Percentiles rank a stretch among this genome's conserved stretches.
phyloP scores from a whole-genome alignment of 2,888 invertebrate genomes.

The Melikaiella ostensackeni region DNA sequence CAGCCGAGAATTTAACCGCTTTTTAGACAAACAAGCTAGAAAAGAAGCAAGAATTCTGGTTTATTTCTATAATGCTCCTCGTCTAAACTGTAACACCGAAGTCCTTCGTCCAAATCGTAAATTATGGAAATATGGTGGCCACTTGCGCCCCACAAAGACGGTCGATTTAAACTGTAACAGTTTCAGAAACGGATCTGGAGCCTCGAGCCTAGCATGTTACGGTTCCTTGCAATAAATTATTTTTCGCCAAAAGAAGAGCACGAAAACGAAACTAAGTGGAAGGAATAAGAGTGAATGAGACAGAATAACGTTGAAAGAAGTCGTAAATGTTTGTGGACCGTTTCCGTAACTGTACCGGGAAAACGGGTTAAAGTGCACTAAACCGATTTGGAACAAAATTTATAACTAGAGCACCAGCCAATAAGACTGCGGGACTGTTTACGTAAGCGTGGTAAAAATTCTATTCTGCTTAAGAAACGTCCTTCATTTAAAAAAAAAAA shows the following conservation, averaged over 20 bases:
- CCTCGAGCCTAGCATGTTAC: constrained; percentile 60
- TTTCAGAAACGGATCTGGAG: constrained; percentile 62
- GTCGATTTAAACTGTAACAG: constrained; percentile 73
- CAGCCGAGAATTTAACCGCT: background rate
- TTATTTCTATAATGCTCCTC: constrained; percentile 46
- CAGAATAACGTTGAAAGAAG: constrained; percentile 44
- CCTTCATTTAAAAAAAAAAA: constrained; percentile 30
- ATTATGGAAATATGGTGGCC: constrained; percentile 57
- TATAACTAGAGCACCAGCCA: constrained; percentile 63
- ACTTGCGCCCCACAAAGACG: constrained; percentile 56
- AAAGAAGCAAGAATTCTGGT: constrained; percentile 28
- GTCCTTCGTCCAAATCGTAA: constrained; percentile 58
- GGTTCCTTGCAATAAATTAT: constrained; percentile 69
- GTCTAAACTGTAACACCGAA: constrained; percentile 63
- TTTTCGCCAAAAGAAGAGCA: constrained; percentile 56
- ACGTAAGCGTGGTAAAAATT: constrained; percentile 62
- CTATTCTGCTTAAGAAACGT: constrained; percentile 22
- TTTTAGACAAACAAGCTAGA: constrained; percentile 25
- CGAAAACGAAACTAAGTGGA: constrained; percentile 44
- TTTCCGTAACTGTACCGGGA: constrained; percentile 65
- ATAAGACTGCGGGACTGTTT: constrained; percentile 47
- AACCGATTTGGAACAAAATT: constrained; percentile 66
- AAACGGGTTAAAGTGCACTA: constrained; percentile 68
- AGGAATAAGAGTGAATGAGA: constrained; percentile 26
- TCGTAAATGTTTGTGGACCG: constrained; percentile 55